phyloP scores from a whole-genome alignment of 2,888 invertebrate genomes.

The Lottia gigantea region DNA sequence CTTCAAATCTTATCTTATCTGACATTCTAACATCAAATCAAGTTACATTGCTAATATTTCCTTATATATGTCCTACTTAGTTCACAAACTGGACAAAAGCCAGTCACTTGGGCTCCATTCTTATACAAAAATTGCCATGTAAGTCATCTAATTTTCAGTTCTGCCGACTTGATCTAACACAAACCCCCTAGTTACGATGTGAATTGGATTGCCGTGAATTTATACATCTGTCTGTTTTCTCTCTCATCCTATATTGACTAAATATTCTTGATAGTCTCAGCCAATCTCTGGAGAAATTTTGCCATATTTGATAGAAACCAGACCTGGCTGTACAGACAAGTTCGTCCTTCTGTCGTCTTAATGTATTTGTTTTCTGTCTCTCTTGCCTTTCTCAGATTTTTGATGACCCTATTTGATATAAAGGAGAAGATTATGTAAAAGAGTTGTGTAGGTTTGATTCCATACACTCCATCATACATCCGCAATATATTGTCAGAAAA shows the following conservation, averaged over 20 bases:
- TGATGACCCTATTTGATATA: background rate
- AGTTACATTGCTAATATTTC: conserved; percentile 6
- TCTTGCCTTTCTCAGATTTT: background rate
- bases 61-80: conserved; percentile 8
- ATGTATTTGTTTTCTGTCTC: conserved; percentile 9
- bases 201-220: conserved; percentile 4
- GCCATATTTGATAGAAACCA: background rate
- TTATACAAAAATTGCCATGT: conserved; percentile 8
- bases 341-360: conserved; percentile 8
- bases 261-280: conserved; percentile 10
- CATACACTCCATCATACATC: too few species aligned
- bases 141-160: conserved; percentile 9
- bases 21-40: conserved; percentile 4
- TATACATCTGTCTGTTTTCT: conserved; percentile 10
- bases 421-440: too few species aligned
- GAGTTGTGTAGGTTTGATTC: too few species aligned
- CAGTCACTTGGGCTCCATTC: conserved; percentile 1
- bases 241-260: background rate
- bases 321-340: background rate
- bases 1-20: conserved; percentile 3
- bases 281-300: conserved; percentile 4
- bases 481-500: too few species aligned
- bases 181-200: conserved; percentile 6
- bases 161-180: background rate
- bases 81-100: conserved; percentile 6